Conservation (phyloP, 2,113 vertebrate species). For the Nestor notabilis region DNA sequence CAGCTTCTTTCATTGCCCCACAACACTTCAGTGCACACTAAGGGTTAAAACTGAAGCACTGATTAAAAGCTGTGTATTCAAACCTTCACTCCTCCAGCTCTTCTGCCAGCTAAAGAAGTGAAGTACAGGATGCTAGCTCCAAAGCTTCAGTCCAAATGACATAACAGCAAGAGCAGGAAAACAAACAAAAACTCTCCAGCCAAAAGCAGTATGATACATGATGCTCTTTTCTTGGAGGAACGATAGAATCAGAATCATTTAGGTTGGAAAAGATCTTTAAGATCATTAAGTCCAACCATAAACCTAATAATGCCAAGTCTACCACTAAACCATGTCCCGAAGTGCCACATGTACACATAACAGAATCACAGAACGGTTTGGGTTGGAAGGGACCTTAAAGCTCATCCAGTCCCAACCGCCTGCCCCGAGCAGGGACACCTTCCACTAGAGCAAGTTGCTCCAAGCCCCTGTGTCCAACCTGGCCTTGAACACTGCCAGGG, state of each 20-base stretch:
- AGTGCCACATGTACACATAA: background rate
- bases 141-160: background rate
- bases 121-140: background rate
- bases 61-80: background rate
- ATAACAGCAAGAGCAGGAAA: background rate
- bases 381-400: background rate
- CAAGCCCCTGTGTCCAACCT: background rate
- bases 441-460: background rate
- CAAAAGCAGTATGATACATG: background rate
- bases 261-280: background rate
- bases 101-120: background rate
- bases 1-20: background rate
- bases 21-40: background rate
- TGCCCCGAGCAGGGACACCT: background rate
- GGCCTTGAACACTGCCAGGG: background rate
- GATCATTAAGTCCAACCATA: background rate
- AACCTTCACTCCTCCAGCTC: background rate
- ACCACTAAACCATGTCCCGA: background rate
- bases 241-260: background rate
- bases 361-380: rapidly evolving
- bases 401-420: background rate
- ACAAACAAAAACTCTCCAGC: background rate
- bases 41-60: background rate
- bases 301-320: background rate
- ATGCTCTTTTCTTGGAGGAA: background rate